Percentiles rank a stretch among this genome's conserved stretches.
Evolutionary conservation across 2,797 vertebrate genomes (phyloP).

Genomic region (Hafferia zeledoni): DNA sequence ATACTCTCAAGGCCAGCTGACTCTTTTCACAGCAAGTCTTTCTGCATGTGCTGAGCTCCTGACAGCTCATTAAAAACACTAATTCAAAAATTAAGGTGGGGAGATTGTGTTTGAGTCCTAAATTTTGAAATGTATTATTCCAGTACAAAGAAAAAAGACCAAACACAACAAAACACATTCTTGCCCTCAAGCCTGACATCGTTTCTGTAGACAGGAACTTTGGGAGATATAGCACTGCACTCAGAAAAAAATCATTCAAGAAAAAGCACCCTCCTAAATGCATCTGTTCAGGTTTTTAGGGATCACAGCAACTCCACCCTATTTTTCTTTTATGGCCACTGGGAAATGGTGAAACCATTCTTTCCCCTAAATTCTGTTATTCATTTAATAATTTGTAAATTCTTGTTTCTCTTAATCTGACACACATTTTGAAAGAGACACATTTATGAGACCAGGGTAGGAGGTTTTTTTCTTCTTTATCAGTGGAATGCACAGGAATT

Average conservation of each 20-base stretch:
- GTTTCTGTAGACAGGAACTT: conserved; percentile 11
- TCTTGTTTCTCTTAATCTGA: conserved; percentile 2
- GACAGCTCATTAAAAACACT: conserved; percentile 16
- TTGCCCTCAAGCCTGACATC: background rate
- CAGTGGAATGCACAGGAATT: background rate
- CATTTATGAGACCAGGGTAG: background rate
- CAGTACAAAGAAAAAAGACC: background rate
- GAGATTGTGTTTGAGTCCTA: background rate
- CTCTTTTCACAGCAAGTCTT: background rate
- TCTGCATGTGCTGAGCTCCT: background rate
- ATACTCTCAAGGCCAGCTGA: conserved; percentile 43
- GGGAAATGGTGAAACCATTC: conserved; percentile 2
- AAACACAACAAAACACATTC: background rate
- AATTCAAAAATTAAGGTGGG: conserved; percentile 36
- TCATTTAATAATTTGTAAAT: conserved; percentile 35
- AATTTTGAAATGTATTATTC: background rate
- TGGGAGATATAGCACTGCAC: background rate
- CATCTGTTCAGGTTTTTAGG: background rate
- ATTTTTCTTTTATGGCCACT: background rate
- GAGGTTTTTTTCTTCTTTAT: background rate
- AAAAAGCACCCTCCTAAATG: background rate
- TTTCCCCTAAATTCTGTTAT: conserved; percentile 24
- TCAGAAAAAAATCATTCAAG: background rate
- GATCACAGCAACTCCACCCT: background rate
- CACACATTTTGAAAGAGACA: background rate